Percentiles rank a stretch among this genome's conserved stretches.
Evolutionary conservation across 2,888 invertebrate genomes (phyloP).

Genomic region (Leptarthrus brevirostris): DNA sequence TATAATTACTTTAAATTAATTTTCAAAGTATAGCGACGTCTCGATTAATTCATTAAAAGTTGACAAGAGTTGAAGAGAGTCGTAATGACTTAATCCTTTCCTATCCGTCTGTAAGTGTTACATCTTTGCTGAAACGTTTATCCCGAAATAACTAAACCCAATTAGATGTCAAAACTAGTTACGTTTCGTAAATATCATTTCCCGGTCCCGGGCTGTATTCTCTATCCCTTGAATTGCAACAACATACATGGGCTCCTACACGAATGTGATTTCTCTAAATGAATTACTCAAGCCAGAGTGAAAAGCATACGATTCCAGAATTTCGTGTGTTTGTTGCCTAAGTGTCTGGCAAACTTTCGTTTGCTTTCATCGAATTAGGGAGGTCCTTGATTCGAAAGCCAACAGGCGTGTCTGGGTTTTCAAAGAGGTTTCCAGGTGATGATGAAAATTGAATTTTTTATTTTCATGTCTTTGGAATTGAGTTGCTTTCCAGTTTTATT

Average conservation of each 20-base stretch:
- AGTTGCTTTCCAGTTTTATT: too few relatives aligned
- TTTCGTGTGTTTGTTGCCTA: conserved; percentile 35
- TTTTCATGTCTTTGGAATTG: too few relatives aligned
- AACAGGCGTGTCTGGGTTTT: conserved; percentile 1
- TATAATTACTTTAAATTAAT: neutral
- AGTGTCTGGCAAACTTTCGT: conserved; percentile 43
- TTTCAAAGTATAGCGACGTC: neutral
- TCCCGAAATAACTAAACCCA: conserved; percentile 24
- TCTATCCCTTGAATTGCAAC: neutral
- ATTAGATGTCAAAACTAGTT: conserved; percentile 42
- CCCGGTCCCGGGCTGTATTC: neutral
- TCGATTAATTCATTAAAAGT: neutral
- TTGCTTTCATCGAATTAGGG: conserved; percentile 33
- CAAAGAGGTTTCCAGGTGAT: neutral
- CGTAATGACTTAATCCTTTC: conserved; percentile 10
- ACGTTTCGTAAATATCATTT: conserved; percentile 23
- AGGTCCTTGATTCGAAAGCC: neutral
- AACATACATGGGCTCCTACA: neutral
- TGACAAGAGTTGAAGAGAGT: conserved; percentile 1
- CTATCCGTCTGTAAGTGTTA: neutral
- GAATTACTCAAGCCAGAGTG: conserved; percentile 3
- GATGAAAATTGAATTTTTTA: neutral
- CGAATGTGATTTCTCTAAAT: conserved; percentile 18
- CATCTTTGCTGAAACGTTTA: conserved; percentile 14
- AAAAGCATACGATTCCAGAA: conserved; percentile 14